Base-by-base conservation (phyloP, 2,113 vertebrate species). In the Probosciger aterrimus region DNA sequence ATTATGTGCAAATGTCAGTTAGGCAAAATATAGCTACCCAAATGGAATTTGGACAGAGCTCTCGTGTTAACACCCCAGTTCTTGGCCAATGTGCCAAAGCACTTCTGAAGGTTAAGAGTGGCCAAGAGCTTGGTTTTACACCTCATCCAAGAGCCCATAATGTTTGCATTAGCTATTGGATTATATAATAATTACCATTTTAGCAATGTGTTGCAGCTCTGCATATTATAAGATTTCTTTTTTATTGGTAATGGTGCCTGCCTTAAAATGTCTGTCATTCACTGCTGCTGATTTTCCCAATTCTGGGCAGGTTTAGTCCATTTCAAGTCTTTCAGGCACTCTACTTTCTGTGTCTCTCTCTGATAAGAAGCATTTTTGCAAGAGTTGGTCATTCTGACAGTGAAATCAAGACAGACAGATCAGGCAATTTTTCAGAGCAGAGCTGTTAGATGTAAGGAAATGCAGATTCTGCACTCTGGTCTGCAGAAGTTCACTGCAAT, bases 41-140 rank as follows among this genome's bases (percentile, higher is more conserved):
- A 49, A 73, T 23, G 37, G 80, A 79, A 89, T 79, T 91, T 87
- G 77, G 65, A 69, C 41, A 79, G 62, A 84, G 7, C 23, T 20
- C 11, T 83, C 0, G 0, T 68, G 73, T 81, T 93, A 94, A 86
- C 73, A 94, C 22, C 60, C 25, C 33, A 94, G 19, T 41, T 92
- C 46, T 68, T 68, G 24, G 49, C 37, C 62, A 43, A 86, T 64
- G 27, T 31, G 64, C 27, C 76, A 83, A 79, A 81, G 18, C 44
- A 77, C 46, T 95, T 87, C 41, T 73, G 74, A 55, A 92, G 70
- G 44, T 20, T 70, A 62, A 92, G 44, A 77, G n/a, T 35, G 13
- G 80, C 77, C 77, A 94, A 94, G 28, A 91, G 53, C n/a, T 80
- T 65, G n/a, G 41, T 89, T 95, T 94, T 91, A 86, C n/a, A 93